Evolutionary conservation across 2,888 invertebrate genomes (phyloP).

Genomic region (Strigamia maritima): DNA sequence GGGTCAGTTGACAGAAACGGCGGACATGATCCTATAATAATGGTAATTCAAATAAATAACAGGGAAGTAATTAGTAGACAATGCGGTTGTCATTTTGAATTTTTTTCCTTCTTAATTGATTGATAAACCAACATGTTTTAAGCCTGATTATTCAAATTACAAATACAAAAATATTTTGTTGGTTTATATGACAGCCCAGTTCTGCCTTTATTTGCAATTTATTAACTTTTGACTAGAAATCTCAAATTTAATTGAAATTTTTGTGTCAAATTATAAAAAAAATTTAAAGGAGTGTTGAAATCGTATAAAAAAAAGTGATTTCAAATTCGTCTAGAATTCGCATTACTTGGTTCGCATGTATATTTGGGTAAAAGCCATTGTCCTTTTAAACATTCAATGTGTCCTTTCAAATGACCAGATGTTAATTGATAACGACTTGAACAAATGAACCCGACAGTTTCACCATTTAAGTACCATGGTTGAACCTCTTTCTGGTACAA

Average conservation of each 20-base stretch:
- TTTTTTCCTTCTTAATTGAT: not conserved
- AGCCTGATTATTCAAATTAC: not conserved
- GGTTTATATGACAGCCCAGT: no score
- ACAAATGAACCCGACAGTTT: not conserved
- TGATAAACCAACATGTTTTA: no score
- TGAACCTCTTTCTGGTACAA: not conserved
- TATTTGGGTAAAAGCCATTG: conserved; percentile 5
- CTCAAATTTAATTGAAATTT: not conserved
- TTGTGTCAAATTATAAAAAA: no score
- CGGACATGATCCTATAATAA: not conserved
- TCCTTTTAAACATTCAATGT: conserved; percentile 1
- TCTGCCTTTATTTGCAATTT: no score
- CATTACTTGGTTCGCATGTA: conserved; percentile 1
- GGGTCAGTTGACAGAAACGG: conserved; percentile 5
- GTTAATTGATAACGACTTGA: conserved; percentile 15
- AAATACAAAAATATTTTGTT: no score
- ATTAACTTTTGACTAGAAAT: no score
- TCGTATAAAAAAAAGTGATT: not conserved
- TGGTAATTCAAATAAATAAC: not conserved
- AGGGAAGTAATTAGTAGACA: not conserved
- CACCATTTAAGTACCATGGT: not conserved
- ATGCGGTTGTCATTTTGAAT: not conserved
- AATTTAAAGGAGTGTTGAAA: no score
- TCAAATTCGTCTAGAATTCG: not conserved
- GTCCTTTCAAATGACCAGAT: not conserved